Conservation (phyloP, 2,888 invertebrate species). For the Athrips mouffetella region DNA sequence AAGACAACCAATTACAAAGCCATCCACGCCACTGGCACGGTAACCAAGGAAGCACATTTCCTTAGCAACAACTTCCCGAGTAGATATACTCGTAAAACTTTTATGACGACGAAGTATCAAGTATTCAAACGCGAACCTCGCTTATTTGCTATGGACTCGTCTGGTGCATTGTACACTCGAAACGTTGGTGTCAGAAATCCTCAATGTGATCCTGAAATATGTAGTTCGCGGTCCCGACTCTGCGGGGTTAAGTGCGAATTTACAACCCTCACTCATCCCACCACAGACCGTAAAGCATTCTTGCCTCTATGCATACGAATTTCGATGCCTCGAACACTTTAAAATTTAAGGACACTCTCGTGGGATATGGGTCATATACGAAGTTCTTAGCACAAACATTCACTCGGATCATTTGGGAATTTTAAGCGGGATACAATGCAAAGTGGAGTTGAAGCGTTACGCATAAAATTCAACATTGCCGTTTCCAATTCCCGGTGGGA, state of each 20-base stretch:
- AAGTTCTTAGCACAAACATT: slow-evolving; percentile 17
- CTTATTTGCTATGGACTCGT: slow-evolving; percentile 38
- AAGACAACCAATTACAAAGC: slow-evolving; percentile 7
- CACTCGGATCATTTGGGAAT: slow-evolving; percentile 11
- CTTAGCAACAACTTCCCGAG: neutral
- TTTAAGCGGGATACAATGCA: slow-evolving; percentile 29
- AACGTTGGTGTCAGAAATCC: slow-evolving; percentile 39
- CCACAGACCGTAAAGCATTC: slow-evolving; percentile 46
- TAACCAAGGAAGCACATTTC: slow-evolving; percentile 10
- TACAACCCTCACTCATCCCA: slow-evolving; percentile 43
- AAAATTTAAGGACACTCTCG: slow-evolving; percentile 24
- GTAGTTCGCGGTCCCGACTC: slow-evolving; percentile 38
- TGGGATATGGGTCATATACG: slow-evolving; percentile 6
- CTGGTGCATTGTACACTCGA: slow-evolving; percentile 39
- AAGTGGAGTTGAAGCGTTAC: slow-evolving; percentile 32
- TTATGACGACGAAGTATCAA: slow-evolving; percentile 16
- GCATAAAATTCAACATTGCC: slow-evolving; percentile 56
- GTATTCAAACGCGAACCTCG: slow-evolving; percentile 32
- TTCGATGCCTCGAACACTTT: slow-evolving; percentile 41
- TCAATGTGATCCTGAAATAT: slow-evolving; percentile 52
- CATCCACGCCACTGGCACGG: neutral
- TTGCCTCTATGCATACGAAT: slow-evolving; percentile 46
- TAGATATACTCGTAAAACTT: slow-evolving; percentile 8
- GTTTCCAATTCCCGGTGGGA: slow-evolving; percentile 46
- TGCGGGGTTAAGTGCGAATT: slow-evolving; percentile 49